Conservation (phyloP, 2,113 vertebrate genomes). For the Caretta caretta region DNA sequence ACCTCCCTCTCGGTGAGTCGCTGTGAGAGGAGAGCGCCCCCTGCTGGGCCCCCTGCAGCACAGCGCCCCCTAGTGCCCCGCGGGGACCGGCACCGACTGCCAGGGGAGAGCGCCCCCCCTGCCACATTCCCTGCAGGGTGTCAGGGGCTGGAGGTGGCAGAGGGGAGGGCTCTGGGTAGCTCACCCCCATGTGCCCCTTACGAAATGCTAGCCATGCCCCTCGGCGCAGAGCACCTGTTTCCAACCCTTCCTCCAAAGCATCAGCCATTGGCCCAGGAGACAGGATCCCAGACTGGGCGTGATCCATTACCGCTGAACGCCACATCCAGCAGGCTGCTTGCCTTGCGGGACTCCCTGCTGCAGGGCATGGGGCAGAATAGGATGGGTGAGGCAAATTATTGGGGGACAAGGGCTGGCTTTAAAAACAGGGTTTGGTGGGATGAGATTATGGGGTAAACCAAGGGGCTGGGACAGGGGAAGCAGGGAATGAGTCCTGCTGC, state of each 20-base stretch:
- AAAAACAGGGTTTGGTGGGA: not conserved
- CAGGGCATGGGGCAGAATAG: not conserved
- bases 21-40: not conserved
- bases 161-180: not conserved
- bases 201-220: not conserved
- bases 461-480: not conserved
- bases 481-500: not conserved
- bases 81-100: no score
- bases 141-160: not conserved
- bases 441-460: not conserved
- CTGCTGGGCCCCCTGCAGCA: not conserved
- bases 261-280: not conserved
- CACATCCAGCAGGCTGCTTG: not conserved
- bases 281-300: not conserved
- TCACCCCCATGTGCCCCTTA: not conserved
- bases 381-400: no score
- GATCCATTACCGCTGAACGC: not conserved
- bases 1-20: slow-evolving; percentile 78
- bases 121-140: not conserved
- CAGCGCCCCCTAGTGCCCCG: not conserved
- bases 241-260: not conserved
- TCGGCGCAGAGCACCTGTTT: not conserved
- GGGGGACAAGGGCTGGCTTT: not conserved
- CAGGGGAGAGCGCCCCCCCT: not conserved
- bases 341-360: not conserved